Conservation (phyloP, 2,113 vertebrate species). For the Halichoeres trimaculatus region DNA sequence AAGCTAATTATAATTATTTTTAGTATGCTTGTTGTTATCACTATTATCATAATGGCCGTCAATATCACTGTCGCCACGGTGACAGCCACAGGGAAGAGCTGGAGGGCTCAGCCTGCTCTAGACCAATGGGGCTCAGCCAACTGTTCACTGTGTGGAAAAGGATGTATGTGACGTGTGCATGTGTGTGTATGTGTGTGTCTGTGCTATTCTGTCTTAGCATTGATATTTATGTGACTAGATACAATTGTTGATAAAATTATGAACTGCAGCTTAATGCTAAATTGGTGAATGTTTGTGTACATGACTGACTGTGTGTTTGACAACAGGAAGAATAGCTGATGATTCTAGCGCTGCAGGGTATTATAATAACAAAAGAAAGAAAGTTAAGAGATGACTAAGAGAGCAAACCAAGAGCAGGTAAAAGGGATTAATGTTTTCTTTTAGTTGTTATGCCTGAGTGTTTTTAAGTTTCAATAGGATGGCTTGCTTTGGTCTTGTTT, state of each 20-base stretch:
- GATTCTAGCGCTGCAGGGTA: no score
- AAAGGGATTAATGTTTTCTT: no score
- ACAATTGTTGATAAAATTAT: neutral
- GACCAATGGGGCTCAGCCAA: slow-evolving; percentile 76
- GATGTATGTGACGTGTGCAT: slow-evolving; percentile 32
- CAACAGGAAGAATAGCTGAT: no score
- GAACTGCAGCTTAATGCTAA: neutral
- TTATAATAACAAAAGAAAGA: no score
- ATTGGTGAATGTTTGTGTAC: no score
- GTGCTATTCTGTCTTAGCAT: neutral
- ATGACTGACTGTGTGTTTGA: no score
- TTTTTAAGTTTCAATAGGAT: no score
- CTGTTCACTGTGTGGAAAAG: slow-evolving; percentile 62
- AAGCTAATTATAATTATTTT: slow-evolving; percentile 87
- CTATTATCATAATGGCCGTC: slow-evolving; percentile 86
- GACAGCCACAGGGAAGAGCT: slow-evolving; percentile 74
- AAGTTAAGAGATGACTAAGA: no score
- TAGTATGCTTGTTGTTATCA: slow-evolving; percentile 86
- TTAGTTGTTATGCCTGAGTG: no score
- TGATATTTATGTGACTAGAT: neutral
- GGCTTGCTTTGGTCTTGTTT: no score
- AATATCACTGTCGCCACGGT: slow-evolving; percentile 82
- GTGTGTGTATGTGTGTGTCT: slow-evolving; percentile 19
- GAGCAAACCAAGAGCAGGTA: no score
- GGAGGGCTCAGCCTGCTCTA: slow-evolving; percentile 68